A percentile compares a stretch with the other conserved stretches of the same genome.
phyloP scores from a whole-genome alignment of 1,140 invertebrate species.

The Chironomus tepperi region DNA sequence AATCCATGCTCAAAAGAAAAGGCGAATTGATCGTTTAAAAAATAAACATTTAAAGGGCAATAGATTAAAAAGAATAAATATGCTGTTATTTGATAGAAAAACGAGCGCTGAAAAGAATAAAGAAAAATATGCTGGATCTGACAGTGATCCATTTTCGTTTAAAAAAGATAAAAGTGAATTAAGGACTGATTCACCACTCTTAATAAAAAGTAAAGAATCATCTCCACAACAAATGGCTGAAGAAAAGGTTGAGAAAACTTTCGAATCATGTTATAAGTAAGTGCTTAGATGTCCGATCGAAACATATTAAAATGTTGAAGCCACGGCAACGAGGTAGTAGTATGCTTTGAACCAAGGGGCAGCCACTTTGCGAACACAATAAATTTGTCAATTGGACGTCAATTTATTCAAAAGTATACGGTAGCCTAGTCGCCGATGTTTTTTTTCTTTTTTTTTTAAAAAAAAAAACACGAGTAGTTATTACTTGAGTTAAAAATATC shows the following conservation, averaged over 20 bases:
- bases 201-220: neutral
- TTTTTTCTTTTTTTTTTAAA: no score
- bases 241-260: neutral
- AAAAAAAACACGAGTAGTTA: no score
- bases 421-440: no score
- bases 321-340: no score
- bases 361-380: no score
- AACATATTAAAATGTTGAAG: no score
- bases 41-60: slow-evolving; percentile 16
- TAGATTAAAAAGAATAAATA: slow-evolving; percentile 23
- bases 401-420: no score
- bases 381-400: no score
- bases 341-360: no score
- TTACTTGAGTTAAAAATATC: no score
- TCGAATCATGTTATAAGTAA: neutral
- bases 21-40: slow-evolving; percentile 23
- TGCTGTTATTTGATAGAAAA: neutral
- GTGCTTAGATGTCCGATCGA: no score
- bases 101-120: neutral
- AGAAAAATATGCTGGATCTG: neutral
- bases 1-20: neutral
- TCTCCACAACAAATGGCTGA: neutral
- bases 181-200: neutral
- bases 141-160: neutral
- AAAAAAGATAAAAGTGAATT: neutral